Evolutionary conservation across 1,140 invertebrate species (phyloP).

Genomic region (Drosophila persimilis): DNA sequence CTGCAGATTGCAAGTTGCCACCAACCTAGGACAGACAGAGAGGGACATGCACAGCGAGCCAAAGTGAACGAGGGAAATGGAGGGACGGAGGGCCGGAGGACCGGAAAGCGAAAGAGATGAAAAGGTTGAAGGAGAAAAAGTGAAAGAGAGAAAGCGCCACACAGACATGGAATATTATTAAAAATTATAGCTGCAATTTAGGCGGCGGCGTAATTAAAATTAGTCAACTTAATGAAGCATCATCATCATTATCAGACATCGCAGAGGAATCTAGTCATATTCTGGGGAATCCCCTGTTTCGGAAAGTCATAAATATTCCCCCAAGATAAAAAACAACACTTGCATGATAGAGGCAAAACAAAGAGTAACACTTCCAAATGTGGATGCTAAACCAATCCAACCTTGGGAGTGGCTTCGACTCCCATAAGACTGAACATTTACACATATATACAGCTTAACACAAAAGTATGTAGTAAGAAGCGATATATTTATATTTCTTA

Average conservation of each 20-base stretch:
- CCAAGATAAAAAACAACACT: too few relatives aligned
- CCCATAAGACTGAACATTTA: too few relatives aligned
- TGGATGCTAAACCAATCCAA: too few relatives aligned
- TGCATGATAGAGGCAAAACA: too few relatives aligned
- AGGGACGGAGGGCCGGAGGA: neutral
- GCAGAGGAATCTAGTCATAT: constrained; percentile 15
- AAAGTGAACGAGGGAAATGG: constrained; percentile 24
- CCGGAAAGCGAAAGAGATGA: constrained; percentile 10
- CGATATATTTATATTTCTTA: too few relatives aligned
- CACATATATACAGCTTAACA: too few relatives aligned
- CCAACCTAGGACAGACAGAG: constrained; percentile 45
- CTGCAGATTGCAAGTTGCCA: constrained; percentile 70
- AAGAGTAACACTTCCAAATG: too few relatives aligned
- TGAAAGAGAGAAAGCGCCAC: neutral
- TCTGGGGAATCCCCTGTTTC: too few relatives aligned
- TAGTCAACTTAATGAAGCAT: constrained; percentile 80
- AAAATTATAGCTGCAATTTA: constrained; percentile 79
- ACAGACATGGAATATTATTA: constrained; percentile 69
- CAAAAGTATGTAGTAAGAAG: too few relatives aligned
- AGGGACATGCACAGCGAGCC: neutral
- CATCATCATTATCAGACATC: constrained; percentile 59
- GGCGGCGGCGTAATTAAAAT: constrained; percentile 76
- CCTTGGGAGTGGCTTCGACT: too few relatives aligned
- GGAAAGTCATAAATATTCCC: too few relatives aligned
- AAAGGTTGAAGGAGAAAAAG: neutral